A percentile compares a stretch with the other conserved stretches of the same genome.
These are phyloP conservation scores for Parauchenoglanis punctatus DNA, from an alignment of 2,797 vertebrate species.

Conservation along the genomic window DNA sequence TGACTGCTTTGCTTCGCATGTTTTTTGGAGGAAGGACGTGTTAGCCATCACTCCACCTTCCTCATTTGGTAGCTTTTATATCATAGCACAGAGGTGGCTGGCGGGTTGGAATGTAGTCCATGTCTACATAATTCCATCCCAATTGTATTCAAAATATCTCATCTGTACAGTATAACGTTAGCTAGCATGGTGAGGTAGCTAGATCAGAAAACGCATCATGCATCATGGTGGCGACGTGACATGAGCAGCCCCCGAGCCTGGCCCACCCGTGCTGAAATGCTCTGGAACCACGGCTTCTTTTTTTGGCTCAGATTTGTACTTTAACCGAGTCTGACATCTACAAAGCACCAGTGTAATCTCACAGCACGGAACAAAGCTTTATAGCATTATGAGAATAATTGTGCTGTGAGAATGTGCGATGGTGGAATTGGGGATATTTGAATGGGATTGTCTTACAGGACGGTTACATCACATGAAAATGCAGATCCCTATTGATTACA, in stretches of 20 bases:
- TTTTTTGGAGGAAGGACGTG: too few relatives aligned
- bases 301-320: not conserved
- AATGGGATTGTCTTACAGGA: constrained; percentile 15
- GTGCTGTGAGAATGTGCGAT: not conserved
- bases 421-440: constrained; percentile 1
- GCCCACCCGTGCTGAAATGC: not conserved
- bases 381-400: not conserved
- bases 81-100: too few relatives aligned
- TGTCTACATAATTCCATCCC: not conserved
- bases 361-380: not conserved
- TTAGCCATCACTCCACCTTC: too few relatives aligned
- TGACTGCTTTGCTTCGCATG: too few relatives aligned
- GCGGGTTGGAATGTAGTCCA: too few relatives aligned
- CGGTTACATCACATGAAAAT: constrained; percentile 19
- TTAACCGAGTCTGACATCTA: not conserved
- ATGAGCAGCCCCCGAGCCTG: not conserved
- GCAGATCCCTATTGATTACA: constrained; percentile 15
- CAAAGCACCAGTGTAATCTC: not conserved
- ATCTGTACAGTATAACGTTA: not conserved
- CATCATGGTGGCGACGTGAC: not conserved
- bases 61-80: too few relatives aligned
- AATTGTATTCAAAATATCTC: not conserved
- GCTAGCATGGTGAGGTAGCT: not conserved
- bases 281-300: not conserved
- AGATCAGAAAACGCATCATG: not conserved